Evolutionary conservation across 2,888 invertebrate genomes (phyloP).

Genomic region (Temnothorax ravouxi): DNA sequence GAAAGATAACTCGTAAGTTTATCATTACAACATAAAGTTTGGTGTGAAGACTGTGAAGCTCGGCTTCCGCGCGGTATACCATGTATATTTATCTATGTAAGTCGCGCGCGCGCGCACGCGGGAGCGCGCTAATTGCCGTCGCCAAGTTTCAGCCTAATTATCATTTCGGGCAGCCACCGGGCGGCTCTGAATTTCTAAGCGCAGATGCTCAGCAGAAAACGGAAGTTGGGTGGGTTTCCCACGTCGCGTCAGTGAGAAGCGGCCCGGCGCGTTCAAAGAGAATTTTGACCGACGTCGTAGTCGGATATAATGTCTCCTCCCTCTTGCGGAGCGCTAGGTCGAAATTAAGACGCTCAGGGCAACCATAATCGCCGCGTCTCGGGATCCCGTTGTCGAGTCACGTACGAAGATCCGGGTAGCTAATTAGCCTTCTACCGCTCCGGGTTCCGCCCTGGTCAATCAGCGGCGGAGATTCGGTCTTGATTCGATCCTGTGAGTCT

Average conservation of each 20-base stretch:
- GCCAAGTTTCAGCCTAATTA: conserved; percentile 51
- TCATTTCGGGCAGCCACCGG: conserved; percentile 46
- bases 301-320: conserved; percentile 52
- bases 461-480: conserved; percentile 79
- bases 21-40: conserved; percentile 23
- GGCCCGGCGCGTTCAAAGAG: conserved; percentile 68
- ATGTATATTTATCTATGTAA: conserved; percentile 25
- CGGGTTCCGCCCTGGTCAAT: conserved; percentile 76
- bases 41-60: background rate
- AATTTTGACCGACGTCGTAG: conserved; percentile 72
- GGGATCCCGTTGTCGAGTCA: conserved; percentile 77
- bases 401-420: conserved; percentile 75
- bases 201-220: conserved; percentile 35
- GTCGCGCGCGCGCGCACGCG: background rate
- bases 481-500: conserved; percentile 81
- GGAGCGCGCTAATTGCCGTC: conserved; percentile 50
- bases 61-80: conserved; percentile 8
- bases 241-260: conserved; percentile 18
- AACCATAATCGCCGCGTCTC: conserved; percentile 77
- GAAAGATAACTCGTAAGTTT: background rate
- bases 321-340: conserved; percentile 53
- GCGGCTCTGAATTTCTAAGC: conserved; percentile 44
- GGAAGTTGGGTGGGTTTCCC: conserved; percentile 9
- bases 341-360: conserved; percentile 77
- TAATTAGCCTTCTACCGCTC: conserved; percentile 75